Base-by-base conservation (phyloP, 1,140 invertebrate species). In the Hypothenemus hampei region DNA sequence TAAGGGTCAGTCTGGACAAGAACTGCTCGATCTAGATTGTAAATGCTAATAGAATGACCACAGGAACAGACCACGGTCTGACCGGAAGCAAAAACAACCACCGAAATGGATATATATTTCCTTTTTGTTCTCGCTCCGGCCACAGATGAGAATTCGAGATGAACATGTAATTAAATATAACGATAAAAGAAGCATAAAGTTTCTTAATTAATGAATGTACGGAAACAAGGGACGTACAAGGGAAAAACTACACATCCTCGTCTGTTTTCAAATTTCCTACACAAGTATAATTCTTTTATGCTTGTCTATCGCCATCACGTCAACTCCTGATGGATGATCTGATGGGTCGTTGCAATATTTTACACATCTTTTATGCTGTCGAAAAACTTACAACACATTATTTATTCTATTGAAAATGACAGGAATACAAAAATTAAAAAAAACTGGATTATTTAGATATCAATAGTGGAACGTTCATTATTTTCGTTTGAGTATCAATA, bases 31-130 rank as follows among this genome's bases (percentile, higher is more conserved):
- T 71, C 68, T 71, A 69, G 69, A 71, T 71, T 69, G 62, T 68
- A 69, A 64, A 71, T 71, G 69, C 64, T 71, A 71, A 71, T 71
- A 71, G 68, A 71, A 71, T 71, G 69, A 69, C 68, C 67, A 58
- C 57, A 53, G 61, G 56, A 57, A 59, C 37, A 49, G 58, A 39
- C 48, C 24, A 40, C 46, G 33, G 35, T 46, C 44, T 40, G 13
- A 47, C 59, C 65, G 67, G 69, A 68, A 66, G 66, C 69, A 69
- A 71, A 69, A 69, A 71, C 69, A 66, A 63, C 59, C 55, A 68
- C n/a, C n/a, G n/a, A 64, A 70, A 69, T 68, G 65, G 68, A n/a
- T n/a, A 70, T 70, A 68, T 69, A 64, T 70, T 70, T 70, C 69
- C 67, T 70, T 70, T 70, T 70, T 68, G 69, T 66, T 61, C 65